Conservation (phyloP, 2,888 invertebrate species). For the Unio delphinus region DNA sequence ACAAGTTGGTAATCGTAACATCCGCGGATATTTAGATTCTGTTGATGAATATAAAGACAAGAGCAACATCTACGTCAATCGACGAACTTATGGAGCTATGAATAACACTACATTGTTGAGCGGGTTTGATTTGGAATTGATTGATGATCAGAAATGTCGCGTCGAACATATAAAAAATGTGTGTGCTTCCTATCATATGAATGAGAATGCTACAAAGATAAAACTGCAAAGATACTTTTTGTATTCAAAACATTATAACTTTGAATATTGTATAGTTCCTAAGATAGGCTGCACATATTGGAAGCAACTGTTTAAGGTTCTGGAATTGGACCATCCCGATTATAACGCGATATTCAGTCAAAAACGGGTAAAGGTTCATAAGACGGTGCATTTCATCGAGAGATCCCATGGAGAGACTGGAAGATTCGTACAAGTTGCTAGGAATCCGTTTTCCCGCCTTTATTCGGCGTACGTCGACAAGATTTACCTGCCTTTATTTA, state of each 20-base stretch:
- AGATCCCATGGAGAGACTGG: neutral
- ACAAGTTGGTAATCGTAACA: too few relatives aligned
- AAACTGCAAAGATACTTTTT: too few relatives aligned
- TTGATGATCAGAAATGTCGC: too few relatives aligned
- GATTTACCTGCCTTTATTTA: neutral
- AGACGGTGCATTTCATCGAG: neutral
- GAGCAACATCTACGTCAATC: too few relatives aligned
- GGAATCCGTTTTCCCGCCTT: conserved; percentile 3
- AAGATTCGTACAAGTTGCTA: neutral
- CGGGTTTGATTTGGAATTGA: too few relatives aligned
- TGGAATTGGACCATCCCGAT: neutral
- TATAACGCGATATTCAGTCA: neutral
- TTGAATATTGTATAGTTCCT: conserved; percentile 7
- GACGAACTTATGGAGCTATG: too few relatives aligned
- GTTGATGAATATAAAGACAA: too few relatives aligned
- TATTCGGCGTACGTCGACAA: conserved; percentile 5
- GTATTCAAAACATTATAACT: conserved; percentile 1
- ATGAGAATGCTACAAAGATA: too few relatives aligned
- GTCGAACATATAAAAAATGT: too few relatives aligned
- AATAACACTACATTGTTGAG: too few relatives aligned
- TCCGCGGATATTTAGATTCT: too few relatives aligned
- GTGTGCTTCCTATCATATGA: too few relatives aligned
- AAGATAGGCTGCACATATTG: conserved; percentile 6
- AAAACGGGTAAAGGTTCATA: neutral
- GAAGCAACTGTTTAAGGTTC: conserved; percentile 3